A percentile compares a stretch with the other conserved stretches of the same genome.
phyloP scores from a whole-genome alignment of 1,140 invertebrate genomes.

The Dufourea novaeangliae region DNA sequence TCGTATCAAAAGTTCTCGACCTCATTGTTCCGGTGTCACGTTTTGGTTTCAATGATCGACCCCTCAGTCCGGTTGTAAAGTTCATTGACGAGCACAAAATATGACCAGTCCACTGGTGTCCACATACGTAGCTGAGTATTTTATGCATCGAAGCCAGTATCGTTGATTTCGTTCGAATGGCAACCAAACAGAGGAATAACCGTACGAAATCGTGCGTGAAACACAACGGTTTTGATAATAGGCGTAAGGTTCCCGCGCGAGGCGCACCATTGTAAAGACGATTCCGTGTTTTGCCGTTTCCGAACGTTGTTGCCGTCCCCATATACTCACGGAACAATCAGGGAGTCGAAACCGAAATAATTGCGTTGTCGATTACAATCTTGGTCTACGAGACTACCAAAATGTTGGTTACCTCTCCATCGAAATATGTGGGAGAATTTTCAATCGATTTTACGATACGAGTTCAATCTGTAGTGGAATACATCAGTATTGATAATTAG shows the following conservation, averaged over 20 bases:
- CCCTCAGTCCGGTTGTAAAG: conserved; percentile 36
- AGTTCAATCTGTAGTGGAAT: too few relatives aligned
- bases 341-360: background rate
- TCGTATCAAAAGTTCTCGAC: conserved; percentile 32
- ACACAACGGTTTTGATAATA: background rate
- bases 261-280: conserved; percentile 8
- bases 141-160: conserved; percentile 28
- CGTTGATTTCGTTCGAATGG: conserved; percentile 7
- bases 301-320: conserved; percentile 10
- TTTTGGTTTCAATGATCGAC: conserved; percentile 19
- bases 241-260: background rate
- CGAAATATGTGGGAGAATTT: too few relatives aligned
- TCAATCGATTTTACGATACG: too few relatives aligned
- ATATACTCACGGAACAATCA: conserved; percentile 3
- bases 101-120: conserved; percentile 73
- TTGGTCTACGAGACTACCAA: background rate
- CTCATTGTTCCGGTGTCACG: conserved; percentile 41
- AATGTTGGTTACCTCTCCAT: background rate
- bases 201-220: background rate
- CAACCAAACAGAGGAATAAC: background rate
- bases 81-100: conserved; percentile 41
- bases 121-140: conserved; percentile 77
- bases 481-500: too few relatives aligned
- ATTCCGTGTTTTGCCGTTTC: background rate
- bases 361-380: background rate